phyloP scores from a whole-genome alignment of 2,113 vertebrate genomes.

The Ranitomeya imitator region DNA sequence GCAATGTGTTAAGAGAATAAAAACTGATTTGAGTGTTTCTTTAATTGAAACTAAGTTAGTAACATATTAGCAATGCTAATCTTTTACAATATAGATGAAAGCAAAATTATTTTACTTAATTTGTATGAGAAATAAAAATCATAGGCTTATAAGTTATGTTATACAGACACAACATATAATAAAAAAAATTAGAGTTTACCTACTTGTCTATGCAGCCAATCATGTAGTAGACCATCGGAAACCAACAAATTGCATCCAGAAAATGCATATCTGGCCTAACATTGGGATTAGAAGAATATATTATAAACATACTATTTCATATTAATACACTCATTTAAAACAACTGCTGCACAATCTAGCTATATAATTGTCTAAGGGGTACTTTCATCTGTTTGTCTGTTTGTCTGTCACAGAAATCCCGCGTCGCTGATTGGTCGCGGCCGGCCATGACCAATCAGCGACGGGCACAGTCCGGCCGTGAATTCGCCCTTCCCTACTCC shows the following conservation, averaged over 20 bases:
- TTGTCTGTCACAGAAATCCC: too few relatives aligned
- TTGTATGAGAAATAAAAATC: not conserved
- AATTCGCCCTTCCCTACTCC: too few relatives aligned
- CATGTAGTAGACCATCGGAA: slow-evolving; percentile 99
- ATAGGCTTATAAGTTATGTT: not conserved
- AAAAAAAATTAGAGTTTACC: slow-evolving; percentile 72
- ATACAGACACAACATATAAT: slow-evolving; percentile 62
- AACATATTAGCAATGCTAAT: too few relatives aligned
- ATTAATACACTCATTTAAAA: not conserved
- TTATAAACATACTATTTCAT: not conserved
- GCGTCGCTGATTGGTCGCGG: too few relatives aligned
- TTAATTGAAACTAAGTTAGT: too few relatives aligned
- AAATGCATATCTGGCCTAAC: slow-evolving; percentile 97
- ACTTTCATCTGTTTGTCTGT: too few relatives aligned
- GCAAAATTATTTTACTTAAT: not conserved
- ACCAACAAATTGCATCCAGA: slow-evolving; percentile 98
- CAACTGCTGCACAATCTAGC: not conserved
- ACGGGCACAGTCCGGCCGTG: too few relatives aligned
- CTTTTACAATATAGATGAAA: too few relatives aligned
- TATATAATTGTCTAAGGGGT: too few relatives aligned
- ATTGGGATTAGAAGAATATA: slow-evolving; percentile 74
- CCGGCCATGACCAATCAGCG: too few relatives aligned
- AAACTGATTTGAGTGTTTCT: too few relatives aligned
- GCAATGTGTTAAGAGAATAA: too few relatives aligned
- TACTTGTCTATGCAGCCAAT: slow-evolving; percentile 98